phyloP scores from a whole-genome alignment of 2,888 invertebrate genomes.

The Lasioglossum morio region DNA sequence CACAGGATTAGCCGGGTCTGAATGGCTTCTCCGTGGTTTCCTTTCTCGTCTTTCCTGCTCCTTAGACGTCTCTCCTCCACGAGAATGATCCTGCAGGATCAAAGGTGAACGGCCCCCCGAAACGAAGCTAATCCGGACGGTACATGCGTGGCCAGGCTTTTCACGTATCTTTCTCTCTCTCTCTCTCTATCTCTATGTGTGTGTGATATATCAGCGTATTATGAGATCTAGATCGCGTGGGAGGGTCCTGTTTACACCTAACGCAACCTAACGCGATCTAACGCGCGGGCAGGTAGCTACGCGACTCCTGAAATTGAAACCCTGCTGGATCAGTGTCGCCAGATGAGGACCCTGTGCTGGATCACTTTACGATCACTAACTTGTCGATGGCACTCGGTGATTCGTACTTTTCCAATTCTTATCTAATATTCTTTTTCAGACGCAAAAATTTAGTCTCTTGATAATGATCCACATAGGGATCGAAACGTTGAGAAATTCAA shows the following conservation, averaged over 20 bases:
- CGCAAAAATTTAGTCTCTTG: no score
- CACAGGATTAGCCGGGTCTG: constrained; percentile 80
- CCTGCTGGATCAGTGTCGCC: neutral
- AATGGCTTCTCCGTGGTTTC: constrained; percentile 61
- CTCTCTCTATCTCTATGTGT: neutral
- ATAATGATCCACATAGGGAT: no score
- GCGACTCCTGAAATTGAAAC: constrained; percentile 50
- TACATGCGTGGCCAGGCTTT: constrained; percentile 40
- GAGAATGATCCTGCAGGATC: constrained; percentile 33
- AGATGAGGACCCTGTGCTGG: neutral
- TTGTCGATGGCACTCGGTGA: no score
- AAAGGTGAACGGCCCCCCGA: constrained; percentile 55
- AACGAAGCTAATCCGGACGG: constrained; percentile 50
- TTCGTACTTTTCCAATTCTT: neutral
- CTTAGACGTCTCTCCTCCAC: constrained; percentile 22
- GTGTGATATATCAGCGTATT: constrained; percentile 20
- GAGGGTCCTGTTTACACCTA: constrained; percentile 57
- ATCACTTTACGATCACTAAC: no score
- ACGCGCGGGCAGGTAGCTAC: constrained; percentile 28
- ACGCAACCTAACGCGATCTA: constrained; percentile 33
- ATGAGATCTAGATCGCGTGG: constrained; percentile 53
- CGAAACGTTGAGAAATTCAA: no score
- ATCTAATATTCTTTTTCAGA: neutral
- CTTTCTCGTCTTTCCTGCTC: constrained; percentile 39
- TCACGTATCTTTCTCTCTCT: neutral